phyloP scores from a whole-genome alignment of 2,113 vertebrate genomes.

The Xenus cinereus region DNA sequence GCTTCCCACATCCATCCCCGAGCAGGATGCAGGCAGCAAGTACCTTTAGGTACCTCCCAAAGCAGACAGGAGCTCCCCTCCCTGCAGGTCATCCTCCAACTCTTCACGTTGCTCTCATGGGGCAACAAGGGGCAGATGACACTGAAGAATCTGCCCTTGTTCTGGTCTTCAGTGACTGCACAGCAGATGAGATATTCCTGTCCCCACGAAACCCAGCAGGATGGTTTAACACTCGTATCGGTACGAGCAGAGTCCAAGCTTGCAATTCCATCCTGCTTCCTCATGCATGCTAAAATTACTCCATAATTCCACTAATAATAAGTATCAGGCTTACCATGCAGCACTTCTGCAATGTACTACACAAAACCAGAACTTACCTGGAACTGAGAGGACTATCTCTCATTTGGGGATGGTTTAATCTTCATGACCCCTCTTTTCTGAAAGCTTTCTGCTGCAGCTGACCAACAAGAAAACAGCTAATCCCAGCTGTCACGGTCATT shows the following conservation, averaged over 20 bases:
- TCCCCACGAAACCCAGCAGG: neutral
- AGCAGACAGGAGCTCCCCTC: neutral
- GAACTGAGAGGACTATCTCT: neutral
- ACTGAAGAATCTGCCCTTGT: neutral
- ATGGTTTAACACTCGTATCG: neutral
- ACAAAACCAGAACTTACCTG: neutral
- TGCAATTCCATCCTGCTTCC: neutral
- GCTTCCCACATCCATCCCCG: neutral
- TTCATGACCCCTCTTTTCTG: neutral
- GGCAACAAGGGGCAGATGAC: neutral
- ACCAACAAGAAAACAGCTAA: neutral
- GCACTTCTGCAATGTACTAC: neutral
- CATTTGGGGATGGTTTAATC: neutral
- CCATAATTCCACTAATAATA: neutral
- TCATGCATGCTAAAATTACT: neutral
- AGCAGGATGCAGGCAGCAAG: neutral
- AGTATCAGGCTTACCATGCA: neutral
- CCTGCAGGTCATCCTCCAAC: neutral
- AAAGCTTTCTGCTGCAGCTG: neutral
- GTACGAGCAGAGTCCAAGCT: neutral
- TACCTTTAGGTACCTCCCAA: neutral
- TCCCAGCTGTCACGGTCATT: neutral
- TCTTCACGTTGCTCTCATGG: accelerated
- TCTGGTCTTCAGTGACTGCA: neutral
- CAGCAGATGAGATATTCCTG: neutral